Conservation (phyloP, 2,113 vertebrate genomes). For the Etheostoma spectabile region DNA sequence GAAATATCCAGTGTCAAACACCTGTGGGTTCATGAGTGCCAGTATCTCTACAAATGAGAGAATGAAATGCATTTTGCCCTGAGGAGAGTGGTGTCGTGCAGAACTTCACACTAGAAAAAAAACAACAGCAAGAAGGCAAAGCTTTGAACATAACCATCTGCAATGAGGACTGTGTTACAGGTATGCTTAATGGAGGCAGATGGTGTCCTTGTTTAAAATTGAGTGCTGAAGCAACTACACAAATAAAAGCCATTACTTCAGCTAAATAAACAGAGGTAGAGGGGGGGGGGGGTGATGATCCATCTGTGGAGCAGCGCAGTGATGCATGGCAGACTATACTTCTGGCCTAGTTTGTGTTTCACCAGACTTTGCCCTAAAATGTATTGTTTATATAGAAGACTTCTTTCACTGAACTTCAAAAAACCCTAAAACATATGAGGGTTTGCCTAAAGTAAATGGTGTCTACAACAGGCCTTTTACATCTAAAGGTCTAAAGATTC, state of each 20-base stretch:
- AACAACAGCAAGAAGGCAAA: slow-evolving; percentile 31
- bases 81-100: slow-evolving; percentile 53
- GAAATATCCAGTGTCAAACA: not conserved
- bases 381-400: not conserved
- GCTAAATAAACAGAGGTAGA: slow-evolving; percentile 68
- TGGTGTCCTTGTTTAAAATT: slow-evolving; percentile 59
- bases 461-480: too few species aligned
- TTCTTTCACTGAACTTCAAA: slow-evolving; percentile 2
- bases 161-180: slow-evolving; percentile 36
- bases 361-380: slow-evolving; percentile 3
- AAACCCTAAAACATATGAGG: not conserved
- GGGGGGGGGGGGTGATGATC: slow-evolving; percentile 25
- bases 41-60: not conserved
- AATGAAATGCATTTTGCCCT: slow-evolving; percentile 50
- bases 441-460: too few species aligned
- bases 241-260: slow-evolving; percentile 70
- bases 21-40: not conserved
- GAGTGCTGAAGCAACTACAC: slow-evolving; percentile 45
- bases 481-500: not conserved
- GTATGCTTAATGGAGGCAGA: slow-evolving; percentile 61
- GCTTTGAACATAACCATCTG: slow-evolving; percentile 76
- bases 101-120: slow-evolving; percentile 53
- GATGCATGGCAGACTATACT: slow-evolving; percentile 40
- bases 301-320: slow-evolving; percentile 57
- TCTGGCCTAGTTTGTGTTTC: slow-evolving; percentile 54